phyloP scores from a whole-genome alignment of 2,113 vertebrate genomes.

The Trogon surrucura region DNA sequence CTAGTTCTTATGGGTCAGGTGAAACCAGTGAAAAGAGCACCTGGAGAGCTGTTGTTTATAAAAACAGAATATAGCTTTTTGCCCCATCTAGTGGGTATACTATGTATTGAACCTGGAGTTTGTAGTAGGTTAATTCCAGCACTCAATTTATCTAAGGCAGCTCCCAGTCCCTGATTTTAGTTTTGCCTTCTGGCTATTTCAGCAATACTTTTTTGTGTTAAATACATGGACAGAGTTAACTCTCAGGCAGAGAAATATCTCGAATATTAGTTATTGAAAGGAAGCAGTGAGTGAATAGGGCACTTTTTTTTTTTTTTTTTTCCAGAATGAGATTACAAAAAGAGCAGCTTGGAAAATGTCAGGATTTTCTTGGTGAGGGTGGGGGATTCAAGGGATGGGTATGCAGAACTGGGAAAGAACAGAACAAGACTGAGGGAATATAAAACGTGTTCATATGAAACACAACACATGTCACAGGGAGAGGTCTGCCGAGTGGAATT shows the following conservation, averaged over 20 bases:
- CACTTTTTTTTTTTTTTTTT: not conserved
- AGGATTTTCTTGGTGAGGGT: not conserved
- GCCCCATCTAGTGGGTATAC: constrained; percentile 58
- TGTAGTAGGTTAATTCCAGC: not conserved
- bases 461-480: not conserved
- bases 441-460: not conserved
- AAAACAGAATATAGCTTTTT: not conserved
- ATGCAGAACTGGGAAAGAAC: not conserved
- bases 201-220: not conserved
- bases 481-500: not conserved
- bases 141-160: not conserved
- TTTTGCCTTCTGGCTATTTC: not conserved
- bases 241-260: not conserved
- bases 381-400: not conserved
- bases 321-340: not conserved
- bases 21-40: not conserved
- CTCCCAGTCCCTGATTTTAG: fast-evolving
- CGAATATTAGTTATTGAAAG: not conserved
- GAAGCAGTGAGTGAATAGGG: not conserved
- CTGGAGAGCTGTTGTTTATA: not conserved
- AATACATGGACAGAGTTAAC: not conserved
- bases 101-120: not conserved
- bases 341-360: not conserved
- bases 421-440: not conserved
- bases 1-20: fast-evolving